Conservation (phyloP, 2,797 vertebrate species). For the Gymnoscopelus braueri region DNA sequence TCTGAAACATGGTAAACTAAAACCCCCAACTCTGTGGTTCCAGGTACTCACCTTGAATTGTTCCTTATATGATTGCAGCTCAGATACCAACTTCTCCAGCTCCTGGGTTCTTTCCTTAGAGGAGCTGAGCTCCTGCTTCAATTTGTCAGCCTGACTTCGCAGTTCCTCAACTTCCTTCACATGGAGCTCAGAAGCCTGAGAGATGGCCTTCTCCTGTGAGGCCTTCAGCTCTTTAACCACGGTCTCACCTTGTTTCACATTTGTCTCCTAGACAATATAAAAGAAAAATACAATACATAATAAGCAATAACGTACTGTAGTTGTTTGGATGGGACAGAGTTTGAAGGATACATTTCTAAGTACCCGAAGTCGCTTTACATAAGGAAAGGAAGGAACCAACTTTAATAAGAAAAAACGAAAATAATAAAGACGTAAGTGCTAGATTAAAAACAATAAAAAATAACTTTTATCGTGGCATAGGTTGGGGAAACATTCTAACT, state of each 20-base stretch:
- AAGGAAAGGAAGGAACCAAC: too few relatives aligned
- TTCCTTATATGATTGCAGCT: slow-evolving; percentile 85
- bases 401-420: too few relatives aligned
- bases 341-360: background rate
- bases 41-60: slow-evolving; percentile 82
- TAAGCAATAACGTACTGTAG: background rate
- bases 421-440: too few relatives aligned
- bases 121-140: slow-evolving; percentile 76
- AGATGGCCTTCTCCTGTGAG: slow-evolving; percentile 80
- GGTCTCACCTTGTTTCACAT: slow-evolving; percentile 72
- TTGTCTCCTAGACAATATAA: slow-evolving; percentile 80
- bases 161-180: slow-evolving; percentile 74
- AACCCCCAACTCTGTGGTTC: background rate
- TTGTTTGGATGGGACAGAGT: background rate
- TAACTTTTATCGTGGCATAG: too few relatives aligned
- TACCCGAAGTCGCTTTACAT: too few relatives aligned
- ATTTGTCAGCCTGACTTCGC: slow-evolving; percentile 69
- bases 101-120: slow-evolving; percentile 75
- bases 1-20: too few relatives aligned
- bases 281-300: background rate
- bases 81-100: slow-evolving; percentile 80
- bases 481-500: too few relatives aligned
- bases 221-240: slow-evolving; percentile 81
- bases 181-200: slow-evolving; percentile 76
- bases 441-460: too few relatives aligned